Conservation (phyloP, 1,140 invertebrate genomes). For the Pinna nobilis region DNA sequence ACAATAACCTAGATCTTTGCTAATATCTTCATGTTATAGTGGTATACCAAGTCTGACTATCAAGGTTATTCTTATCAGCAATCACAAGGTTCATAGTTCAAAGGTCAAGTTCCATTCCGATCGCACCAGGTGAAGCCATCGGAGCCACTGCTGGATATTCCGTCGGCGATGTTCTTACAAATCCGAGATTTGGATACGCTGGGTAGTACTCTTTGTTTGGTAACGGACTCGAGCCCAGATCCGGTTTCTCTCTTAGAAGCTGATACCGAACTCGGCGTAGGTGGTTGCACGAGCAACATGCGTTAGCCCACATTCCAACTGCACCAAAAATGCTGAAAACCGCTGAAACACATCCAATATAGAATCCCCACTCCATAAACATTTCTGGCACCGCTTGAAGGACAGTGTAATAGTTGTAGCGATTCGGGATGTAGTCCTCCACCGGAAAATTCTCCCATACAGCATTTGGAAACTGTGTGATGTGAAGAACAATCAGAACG, state of each 20-base stretch:
- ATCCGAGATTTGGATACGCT: constrained; percentile 1
- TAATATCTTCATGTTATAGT: too few relatives aligned
- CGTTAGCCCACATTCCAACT: constrained; percentile 16
- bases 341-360: not conserved
- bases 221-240: constrained; percentile 23
- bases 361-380: constrained; percentile 21
- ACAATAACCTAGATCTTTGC: too few relatives aligned
- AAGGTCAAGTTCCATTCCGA: too few relatives aligned
- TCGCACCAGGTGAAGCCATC: too few relatives aligned
- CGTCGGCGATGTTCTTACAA: not conserved
- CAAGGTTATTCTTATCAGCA: too few relatives aligned
- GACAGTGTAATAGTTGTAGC: constrained; percentile 25
- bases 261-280: constrained; percentile 7
- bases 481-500: constrained; percentile 6
- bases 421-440: constrained; percentile 17
- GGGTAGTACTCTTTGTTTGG: constrained; percentile 5
- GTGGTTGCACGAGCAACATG: constrained; percentile 15
- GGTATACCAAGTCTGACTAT: too few relatives aligned
- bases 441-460: constrained; percentile 25
- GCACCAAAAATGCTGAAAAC: not conserved
- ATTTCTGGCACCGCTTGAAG: constrained; percentile 1
- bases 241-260: constrained; percentile 21
- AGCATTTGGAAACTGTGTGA: not conserved
- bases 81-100: too few relatives aligned
- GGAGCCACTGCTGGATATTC: constrained; percentile 12